These are phyloP conservation scores for Leptoteleia sp. DNA, from an alignment of 1,140 invertebrate genomes.

Conservation along the genomic window DNA sequence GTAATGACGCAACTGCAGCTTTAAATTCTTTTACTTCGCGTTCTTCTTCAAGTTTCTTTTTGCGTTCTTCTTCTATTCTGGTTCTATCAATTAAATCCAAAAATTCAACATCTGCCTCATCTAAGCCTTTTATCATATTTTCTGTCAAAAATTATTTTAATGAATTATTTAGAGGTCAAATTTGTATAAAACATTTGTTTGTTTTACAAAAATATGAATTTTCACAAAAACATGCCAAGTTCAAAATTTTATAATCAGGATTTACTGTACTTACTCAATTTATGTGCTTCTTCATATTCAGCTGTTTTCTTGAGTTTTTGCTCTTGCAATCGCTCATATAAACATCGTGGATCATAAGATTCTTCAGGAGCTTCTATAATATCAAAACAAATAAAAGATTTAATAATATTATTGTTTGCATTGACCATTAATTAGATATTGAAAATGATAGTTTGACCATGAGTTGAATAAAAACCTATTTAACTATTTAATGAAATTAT, in stretches of 20 bases:
- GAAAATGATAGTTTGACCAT: too few species aligned
- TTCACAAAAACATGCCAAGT: too few species aligned
- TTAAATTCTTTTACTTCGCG: slow-evolving; percentile 92
- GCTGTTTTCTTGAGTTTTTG: slow-evolving; percentile 94
- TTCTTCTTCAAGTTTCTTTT: slow-evolving; percentile 90
- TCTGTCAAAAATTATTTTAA: slow-evolving; percentile 86
- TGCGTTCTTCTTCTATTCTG: slow-evolving; percentile 91
- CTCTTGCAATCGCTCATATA: slow-evolving; percentile 94
- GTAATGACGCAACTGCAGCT: slow-evolving; percentile 87
- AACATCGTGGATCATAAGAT: slow-evolving; percentile 88
- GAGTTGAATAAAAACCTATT: too few species aligned
- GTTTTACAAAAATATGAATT: too few species aligned
- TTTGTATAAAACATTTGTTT: too few species aligned
- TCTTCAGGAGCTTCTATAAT: slow-evolving; percentile 92
- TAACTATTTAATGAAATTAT: too few species aligned
- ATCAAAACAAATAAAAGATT: slow-evolving; percentile 34
- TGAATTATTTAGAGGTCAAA: too few species aligned
- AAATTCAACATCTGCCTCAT: slow-evolving; percentile 97
- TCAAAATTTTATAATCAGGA: too few species aligned
- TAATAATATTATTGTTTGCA: too few species aligned
- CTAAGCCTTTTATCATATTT: slow-evolving; percentile 96
- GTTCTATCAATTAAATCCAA: slow-evolving; percentile 93
- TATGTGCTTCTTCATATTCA: slow-evolving; percentile 97
- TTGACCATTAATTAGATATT: too few species aligned
- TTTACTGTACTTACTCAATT: slow-evolving; percentile 95